Conservation (phyloP, 2,797 vertebrate species). For the Xiphorhynchus erythropygius region DNA sequence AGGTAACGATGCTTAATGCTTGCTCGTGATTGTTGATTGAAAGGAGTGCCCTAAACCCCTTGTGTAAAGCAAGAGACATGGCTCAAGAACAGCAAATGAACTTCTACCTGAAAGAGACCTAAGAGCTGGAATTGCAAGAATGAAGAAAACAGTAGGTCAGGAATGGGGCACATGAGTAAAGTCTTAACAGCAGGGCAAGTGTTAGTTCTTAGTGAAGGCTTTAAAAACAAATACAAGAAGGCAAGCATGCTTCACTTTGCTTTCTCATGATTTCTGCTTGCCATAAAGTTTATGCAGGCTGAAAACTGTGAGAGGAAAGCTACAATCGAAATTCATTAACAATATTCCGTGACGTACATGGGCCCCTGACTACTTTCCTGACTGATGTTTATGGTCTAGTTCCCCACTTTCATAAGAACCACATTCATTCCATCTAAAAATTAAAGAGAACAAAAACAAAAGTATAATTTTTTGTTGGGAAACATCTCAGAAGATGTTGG, state of each 20-base stretch:
- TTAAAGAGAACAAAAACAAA: background rate
- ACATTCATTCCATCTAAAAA: background rate
- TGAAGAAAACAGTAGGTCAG: background rate
- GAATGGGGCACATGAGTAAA: background rate
- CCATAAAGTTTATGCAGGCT: background rate
- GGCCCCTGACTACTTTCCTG: background rate
- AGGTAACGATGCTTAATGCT: background rate
- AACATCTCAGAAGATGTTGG: background rate
- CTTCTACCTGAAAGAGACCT: background rate
- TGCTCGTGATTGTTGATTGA: rapidly evolving
- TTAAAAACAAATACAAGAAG: background rate
- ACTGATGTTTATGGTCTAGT: background rate
- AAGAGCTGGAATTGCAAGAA: background rate
- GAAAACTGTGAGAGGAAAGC: background rate
- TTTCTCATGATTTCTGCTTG: background rate
- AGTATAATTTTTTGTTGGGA: background rate
- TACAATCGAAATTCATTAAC: background rate
- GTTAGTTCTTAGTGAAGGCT: background rate
- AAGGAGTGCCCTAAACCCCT: background rate
- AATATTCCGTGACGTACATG: background rate
- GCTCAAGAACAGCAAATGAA: background rate
- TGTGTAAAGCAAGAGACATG: background rate
- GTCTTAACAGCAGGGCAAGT: background rate
- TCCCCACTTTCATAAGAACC: background rate
- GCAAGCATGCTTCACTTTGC: background rate